These are phyloP conservation scores for Sinhomidia bicolor DNA, from an alignment of 2,888 invertebrate species.

Conservation along the genomic window DNA sequence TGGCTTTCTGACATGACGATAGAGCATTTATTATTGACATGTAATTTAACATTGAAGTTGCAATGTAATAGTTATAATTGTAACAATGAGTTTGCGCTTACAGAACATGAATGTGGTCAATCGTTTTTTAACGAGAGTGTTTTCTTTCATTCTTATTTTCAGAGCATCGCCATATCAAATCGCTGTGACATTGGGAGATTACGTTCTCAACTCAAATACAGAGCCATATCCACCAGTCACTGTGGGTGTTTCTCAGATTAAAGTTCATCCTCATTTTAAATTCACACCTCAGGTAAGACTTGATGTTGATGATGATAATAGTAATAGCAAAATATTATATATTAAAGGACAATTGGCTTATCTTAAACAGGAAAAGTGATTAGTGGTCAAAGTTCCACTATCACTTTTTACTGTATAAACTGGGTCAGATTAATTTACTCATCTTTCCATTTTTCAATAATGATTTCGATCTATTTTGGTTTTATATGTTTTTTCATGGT, in stretches of 20 bases:
- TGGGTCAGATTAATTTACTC: conserved; percentile 26
- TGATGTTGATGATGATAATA: no score
- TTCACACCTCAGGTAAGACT: conserved; percentile 90
- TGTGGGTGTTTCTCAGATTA: conserved; percentile 94
- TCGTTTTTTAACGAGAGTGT: not conserved
- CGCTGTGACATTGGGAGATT: conserved; percentile 95
- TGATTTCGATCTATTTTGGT: not conserved
- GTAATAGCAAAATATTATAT: no score
- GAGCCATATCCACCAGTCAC: conserved; percentile 95
- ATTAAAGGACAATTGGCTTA: not conserved
- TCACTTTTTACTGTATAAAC: not conserved
- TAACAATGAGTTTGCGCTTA: no score
- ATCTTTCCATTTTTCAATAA: not conserved
- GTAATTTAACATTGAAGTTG: no score
- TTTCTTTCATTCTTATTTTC: conserved; percentile 55
- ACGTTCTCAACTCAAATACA: conserved; percentile 95
- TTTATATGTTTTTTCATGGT: not conserved
- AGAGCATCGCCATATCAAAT: conserved; percentile 94
- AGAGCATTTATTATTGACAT: no score
- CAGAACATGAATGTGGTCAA: no score
- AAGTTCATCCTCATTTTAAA: conserved; percentile 95
- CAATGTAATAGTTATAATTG: no score
- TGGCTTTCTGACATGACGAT: no score
- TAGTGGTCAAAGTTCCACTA: conserved; percentile 23
- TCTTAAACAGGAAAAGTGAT: conserved; percentile 1